Percentiles rank a stretch among this genome's conserved stretches.
Evolutionary conservation across 2,797 vertebrate species (phyloP).

Genomic region (Urocyon cinereoargenteus): DNA sequence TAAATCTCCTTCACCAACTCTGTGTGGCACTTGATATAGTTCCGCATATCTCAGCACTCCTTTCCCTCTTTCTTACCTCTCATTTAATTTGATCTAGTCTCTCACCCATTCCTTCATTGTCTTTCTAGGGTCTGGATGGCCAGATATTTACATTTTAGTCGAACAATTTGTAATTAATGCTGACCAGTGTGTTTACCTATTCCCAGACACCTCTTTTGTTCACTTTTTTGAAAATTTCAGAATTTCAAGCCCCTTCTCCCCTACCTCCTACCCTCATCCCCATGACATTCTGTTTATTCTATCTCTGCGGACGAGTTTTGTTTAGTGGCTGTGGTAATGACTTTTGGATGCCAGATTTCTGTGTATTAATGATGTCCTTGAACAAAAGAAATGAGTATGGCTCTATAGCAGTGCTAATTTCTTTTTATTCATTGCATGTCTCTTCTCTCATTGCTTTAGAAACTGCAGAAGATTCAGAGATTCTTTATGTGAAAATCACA

Average conservation of each 20-base stretch:
- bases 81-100: neutral
- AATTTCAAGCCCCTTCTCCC: neutral
- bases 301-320: neutral
- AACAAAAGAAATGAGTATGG: neutral
- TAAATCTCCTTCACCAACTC: neutral
- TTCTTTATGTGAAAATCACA: slow-evolving; percentile 45
- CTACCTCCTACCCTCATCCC: neutral
- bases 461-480: neutral
- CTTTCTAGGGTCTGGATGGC: neutral
- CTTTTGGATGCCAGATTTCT: neutral
- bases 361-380: neutral
- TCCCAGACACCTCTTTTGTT: neutral
- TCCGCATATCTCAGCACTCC: neutral
- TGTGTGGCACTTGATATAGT: neutral
- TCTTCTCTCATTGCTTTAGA: slow-evolving; percentile 31
- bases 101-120: neutral
- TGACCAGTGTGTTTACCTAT: neutral
- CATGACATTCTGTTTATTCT: neutral
- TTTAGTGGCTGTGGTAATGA: neutral
- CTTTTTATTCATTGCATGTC: neutral
- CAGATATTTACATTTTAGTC: neutral
- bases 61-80: neutral
- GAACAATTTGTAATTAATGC: neutral
- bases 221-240: slow-evolving; percentile 48
- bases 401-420: neutral